Conservation (phyloP, 1,140 invertebrate species). For the Lepidotrigona ventralis region DNA sequence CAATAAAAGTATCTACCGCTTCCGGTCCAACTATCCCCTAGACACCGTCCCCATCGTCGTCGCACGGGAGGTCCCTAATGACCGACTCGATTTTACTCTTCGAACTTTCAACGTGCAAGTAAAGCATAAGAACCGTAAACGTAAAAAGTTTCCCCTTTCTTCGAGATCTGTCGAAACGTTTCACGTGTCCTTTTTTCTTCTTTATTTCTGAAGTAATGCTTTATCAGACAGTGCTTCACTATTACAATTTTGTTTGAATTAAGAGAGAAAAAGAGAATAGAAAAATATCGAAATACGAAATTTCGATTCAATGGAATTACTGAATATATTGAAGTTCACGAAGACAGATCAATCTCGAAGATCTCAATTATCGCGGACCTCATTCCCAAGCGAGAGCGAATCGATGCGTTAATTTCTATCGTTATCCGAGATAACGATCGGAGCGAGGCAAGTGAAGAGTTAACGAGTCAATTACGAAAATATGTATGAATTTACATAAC, state of each 20-base stretch:
- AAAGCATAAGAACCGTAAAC: background rate
- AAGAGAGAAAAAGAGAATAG: background rate
- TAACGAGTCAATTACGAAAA: background rate
- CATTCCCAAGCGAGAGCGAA: background rate
- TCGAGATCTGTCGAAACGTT: background rate
- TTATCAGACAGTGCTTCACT: too few relatives aligned
- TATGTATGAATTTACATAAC: background rate
- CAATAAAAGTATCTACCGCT: slow-evolving; percentile 8
- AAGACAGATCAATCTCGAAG: background rate
- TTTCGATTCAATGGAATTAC: too few relatives aligned
- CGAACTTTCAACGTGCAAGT: background rate
- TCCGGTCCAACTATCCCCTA: background rate
- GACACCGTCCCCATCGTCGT: background rate
- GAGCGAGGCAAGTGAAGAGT: background rate
- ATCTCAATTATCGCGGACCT: background rate
- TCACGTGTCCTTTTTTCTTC: background rate
- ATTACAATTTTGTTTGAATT: too few relatives aligned
- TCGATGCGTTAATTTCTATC: background rate
- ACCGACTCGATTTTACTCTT: background rate
- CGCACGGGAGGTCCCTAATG: slow-evolving; percentile 2
- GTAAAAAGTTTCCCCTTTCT: background rate
- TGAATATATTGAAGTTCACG: too few relatives aligned
- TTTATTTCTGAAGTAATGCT: too few relatives aligned
- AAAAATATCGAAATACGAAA: background rate
- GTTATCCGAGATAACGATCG: background rate